These are phyloP conservation scores for Epirrita christyi DNA, from an alignment of 2,888 invertebrate species.

Conservation along the genomic window DNA sequence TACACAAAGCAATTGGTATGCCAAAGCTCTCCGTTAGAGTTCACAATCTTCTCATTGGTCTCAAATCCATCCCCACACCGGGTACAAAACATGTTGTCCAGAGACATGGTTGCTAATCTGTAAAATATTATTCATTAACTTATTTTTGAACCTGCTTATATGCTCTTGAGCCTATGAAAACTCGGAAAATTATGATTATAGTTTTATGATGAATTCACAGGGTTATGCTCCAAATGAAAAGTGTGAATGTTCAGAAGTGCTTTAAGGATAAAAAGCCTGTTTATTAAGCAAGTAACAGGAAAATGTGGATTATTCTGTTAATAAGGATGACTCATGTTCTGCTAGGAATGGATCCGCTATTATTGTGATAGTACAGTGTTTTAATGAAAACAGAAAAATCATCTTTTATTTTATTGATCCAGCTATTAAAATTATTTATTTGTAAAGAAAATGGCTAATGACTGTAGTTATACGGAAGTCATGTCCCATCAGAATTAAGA, in stretches of 20 bases:
- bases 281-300: slow-evolving; percentile 27
- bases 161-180: too few relatives aligned
- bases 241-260: slow-evolving; percentile 12
- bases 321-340: slow-evolving; percentile 10
- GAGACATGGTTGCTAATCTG: slow-evolving; percentile 88
- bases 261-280: slow-evolving; percentile 28
- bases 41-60: slow-evolving; percentile 98
- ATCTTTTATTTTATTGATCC: too few relatives aligned
- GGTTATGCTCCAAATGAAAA: not conserved
- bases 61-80: slow-evolving; percentile 98
- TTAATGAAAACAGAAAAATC: not conserved
- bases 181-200: too few relatives aligned
- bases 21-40: slow-evolving; percentile 99
- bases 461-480: too few relatives aligned
- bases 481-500: too few relatives aligned
- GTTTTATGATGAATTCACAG: too few relatives aligned
- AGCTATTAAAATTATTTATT: too few relatives aligned
- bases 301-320: slow-evolving; percentile 21
- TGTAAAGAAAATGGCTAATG: too few relatives aligned
- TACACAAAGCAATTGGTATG: slow-evolving; percentile 99
- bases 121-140: slow-evolving; percentile 10
- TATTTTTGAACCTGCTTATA: too few relatives aligned
- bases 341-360: slow-evolving; percentile 9
- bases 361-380: not conserved
- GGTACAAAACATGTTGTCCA: slow-evolving; percentile 97